Conservation (phyloP, 2,888 invertebrate species). For the Balanococcus diminutus region DNA sequence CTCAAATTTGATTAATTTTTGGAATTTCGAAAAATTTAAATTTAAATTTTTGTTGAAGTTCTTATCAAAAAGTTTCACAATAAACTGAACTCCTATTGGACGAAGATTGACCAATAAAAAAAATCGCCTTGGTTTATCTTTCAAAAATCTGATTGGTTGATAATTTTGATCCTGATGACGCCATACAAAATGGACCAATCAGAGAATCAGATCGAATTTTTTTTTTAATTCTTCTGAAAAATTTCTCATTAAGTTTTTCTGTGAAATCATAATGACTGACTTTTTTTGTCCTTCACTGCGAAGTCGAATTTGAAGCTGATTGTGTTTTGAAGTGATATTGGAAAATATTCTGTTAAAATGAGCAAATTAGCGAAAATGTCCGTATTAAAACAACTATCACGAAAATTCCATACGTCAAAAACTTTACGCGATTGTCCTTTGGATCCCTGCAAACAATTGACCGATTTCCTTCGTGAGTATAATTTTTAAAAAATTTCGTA, state of each 20-base stretch:
- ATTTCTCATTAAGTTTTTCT: too few species aligned
- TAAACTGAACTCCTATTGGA: not conserved
- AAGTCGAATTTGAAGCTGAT: too few species aligned
- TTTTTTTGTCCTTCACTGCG: slow-evolving; percentile 14
- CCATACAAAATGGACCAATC: not conserved
- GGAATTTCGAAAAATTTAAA: not conserved
- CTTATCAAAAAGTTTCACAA: not conserved
- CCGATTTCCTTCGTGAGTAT: not conserved
- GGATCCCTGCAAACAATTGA: not conserved
- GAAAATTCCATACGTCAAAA: not conserved
- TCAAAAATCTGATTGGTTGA: not conserved
- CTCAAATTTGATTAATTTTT: not conserved
- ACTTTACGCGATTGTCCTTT: not conserved
- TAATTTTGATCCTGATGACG: not conserved
- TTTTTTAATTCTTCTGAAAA: not conserved
- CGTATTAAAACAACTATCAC: not conserved
- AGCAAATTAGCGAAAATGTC: not conserved
- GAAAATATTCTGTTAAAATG: not conserved
- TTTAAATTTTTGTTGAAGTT: not conserved
- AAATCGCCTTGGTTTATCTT: not conserved
- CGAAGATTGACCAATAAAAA: not conserved
- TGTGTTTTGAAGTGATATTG: too few species aligned
- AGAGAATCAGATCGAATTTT: not conserved
- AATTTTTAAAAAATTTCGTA: too few species aligned
- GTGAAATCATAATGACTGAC: not conserved